A percentile compares a stretch with the other conserved stretches of the same genome.
phyloP scores from a whole-genome alignment of 1,140 invertebrate genomes.

The Arion vulgaris region DNA sequence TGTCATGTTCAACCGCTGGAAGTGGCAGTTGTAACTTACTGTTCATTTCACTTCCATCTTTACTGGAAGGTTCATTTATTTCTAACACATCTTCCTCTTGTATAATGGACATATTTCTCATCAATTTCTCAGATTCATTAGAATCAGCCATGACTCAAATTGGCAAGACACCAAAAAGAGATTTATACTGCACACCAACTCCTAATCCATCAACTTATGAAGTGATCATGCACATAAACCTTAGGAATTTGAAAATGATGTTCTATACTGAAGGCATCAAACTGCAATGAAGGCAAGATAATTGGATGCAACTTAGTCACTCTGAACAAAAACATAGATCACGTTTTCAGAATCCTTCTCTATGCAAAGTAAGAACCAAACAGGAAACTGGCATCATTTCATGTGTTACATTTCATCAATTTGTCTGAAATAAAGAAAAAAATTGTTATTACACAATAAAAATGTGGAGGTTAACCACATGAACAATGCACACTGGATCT shows the following conservation, averaged over 20 bases:
- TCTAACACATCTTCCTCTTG: background rate
- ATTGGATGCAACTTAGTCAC: background rate
- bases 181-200: background rate
- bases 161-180: background rate
- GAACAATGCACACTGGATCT: too few species aligned
- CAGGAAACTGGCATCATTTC: background rate
- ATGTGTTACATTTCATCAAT: background rate
- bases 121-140: background rate
- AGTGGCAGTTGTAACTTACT: background rate
- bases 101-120: background rate
- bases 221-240: background rate
- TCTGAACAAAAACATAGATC: background rate
- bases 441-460: too few species aligned
- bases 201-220: background rate
- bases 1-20: background rate
- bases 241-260: background rate
- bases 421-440: background rate
- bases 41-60: background rate
- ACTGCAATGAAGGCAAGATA: background rate
- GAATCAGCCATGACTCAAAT: background rate
- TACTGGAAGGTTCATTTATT: background rate
- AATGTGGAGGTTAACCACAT: too few species aligned
- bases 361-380: background rate
- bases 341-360: background rate
- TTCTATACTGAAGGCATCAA: background rate